A percentile compares a stretch with the other conserved stretches of the same genome.
These are phyloP conservation scores for Chelonoidis abingdonii DNA, from an alignment of 2,113 vertebrate genomes.

Conservation along the genomic window DNA sequence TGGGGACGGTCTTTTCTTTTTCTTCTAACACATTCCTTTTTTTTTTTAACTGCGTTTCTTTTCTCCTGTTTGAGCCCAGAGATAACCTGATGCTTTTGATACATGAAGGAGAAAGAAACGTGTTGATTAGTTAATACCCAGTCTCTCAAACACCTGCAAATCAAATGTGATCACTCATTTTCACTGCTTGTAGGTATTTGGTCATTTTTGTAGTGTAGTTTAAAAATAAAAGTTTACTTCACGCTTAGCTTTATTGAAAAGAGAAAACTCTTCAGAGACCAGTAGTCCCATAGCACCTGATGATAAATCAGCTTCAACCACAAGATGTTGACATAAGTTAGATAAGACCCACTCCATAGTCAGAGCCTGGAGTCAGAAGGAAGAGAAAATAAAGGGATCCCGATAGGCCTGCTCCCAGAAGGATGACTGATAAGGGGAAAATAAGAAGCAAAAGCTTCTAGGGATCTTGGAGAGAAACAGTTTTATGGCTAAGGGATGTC, in stretches of 20 bases:
- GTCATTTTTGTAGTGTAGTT: neutral
- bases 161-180: neutral
- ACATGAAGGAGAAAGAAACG: neutral
- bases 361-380: neutral
- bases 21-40: neutral
- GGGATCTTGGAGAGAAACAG: neutral
- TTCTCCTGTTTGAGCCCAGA: neutral
- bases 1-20: neutral
- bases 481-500: neutral
- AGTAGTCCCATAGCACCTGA: neutral
- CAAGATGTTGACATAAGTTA: neutral
- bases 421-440: constrained; percentile 25
- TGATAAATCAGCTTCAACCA: neutral
- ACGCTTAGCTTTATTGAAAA: neutral
- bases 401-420: neutral
- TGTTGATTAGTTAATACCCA: neutral
- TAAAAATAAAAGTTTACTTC: neutral
- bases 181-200: neutral
- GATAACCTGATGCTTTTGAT: neutral
- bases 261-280: neutral
- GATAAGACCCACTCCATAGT: neutral
- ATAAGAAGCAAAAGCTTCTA: constrained; percentile 22
- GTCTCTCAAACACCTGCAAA: neutral
- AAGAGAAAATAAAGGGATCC: neutral
- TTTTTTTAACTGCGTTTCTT: neutral